Base-by-base conservation (phyloP, 2,113 vertebrate genomes). In the Trichomycterus rosablanca region DNA sequence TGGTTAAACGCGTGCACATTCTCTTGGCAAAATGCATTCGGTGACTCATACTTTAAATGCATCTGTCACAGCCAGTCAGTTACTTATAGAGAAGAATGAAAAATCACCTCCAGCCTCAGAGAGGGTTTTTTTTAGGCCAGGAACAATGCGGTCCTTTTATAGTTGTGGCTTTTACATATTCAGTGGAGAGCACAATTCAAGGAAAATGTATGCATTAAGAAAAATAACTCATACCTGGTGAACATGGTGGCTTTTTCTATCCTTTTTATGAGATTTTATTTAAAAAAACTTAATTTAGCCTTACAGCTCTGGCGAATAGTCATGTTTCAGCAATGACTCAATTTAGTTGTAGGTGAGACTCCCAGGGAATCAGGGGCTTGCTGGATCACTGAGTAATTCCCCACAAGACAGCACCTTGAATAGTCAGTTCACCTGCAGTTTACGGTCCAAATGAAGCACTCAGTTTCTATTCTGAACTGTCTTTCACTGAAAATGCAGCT, bases 1-100 rank as follows among this genome's bases (percentile, higher is more conserved):
- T 70, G 56, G 50, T 42, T 65, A 42, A 65, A 57, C 28, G 42
- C 18, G 40, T 18, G 14, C 5, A 39, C 39, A 54, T 57, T 48
- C 15, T 42, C 37, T 58, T 45, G 35, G 37, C 48, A 14, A 20
- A 15, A 32, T n/a, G 12, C 23, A 30, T 22, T 23, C 14, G 1
- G 34, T 11, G 14, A 12, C 14, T 12, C 9, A 12, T 35, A 11
- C 53, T 55, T 49, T 15, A 61, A 62, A 52, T 34, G 39, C 19
- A 66, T 51, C 54, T 24, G 32, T 63, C 34, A 18, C 49, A 59
- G 58, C 42, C 7, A 32, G 16, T 22, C 20, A 28, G 42, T 39
- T 12, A 6, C 35, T 24, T 16, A 14, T 8, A 24, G 11, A 9
- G 32, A 14, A 23, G 30, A 19, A 12, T 35, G 20, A 46, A 45